phyloP scores from a whole-genome alignment of 92 coral and sea anemone genomes.

The Metridium senile region DNA sequence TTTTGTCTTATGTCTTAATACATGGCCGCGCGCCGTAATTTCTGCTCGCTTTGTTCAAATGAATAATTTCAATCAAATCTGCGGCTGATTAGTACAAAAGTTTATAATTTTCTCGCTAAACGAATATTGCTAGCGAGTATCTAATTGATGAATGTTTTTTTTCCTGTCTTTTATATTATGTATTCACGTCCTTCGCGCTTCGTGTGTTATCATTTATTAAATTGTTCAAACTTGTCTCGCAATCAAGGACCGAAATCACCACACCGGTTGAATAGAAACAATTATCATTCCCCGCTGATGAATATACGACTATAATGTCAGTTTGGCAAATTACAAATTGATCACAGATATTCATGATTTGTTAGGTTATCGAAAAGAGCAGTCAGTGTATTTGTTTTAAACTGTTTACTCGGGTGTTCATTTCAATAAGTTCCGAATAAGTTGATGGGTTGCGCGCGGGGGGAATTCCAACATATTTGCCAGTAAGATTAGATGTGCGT shows the following conservation, averaged over 20 bases:
- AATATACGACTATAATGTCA: constrained; percentile 2
- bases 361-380: constrained; percentile 44
- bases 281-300: constrained; percentile 1
- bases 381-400: constrained; percentile 32
- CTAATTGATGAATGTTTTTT: constrained; percentile 21
- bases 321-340: constrained; percentile 38
- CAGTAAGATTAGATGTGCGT: not conserved
- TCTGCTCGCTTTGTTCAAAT: constrained; percentile 1
- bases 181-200: constrained; percentile 5
- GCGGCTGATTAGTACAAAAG: constrained; percentile 1
- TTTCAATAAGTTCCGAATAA: constrained; percentile 28
- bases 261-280: not conserved
- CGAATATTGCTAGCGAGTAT: constrained; percentile 10
- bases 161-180: constrained; percentile 19
- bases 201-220: constrained; percentile 27
- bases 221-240: constrained; percentile 15
- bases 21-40: constrained; percentile 1
- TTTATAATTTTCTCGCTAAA: constrained; percentile 4
- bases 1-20: not conserved
- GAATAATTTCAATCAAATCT: constrained; percentile 16
- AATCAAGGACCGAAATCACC: constrained; percentile 17
- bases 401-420: constrained; percentile 18
- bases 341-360: constrained; percentile 7
- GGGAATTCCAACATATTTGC: constrained; percentile 2
- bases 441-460: constrained; percentile 2